A percentile compares a stretch with the other conserved stretches of the same genome.
Evolutionary conservation across 1,140 invertebrate species (phyloP).

Genomic region (Leptinotarsa lineolata): DNA sequence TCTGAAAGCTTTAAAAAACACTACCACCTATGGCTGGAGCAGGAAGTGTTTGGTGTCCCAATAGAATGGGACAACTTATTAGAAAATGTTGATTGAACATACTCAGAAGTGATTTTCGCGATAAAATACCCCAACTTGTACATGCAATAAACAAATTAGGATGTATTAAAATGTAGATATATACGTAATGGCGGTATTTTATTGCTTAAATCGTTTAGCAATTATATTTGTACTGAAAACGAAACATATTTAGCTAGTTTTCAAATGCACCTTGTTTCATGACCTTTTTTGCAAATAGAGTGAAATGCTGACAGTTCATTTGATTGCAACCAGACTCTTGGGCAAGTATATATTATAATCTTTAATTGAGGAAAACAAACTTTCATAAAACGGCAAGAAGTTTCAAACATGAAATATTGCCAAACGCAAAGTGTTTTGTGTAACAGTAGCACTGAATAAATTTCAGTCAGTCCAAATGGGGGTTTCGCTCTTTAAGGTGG

Average conservation of each 20-base stretch:
- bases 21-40: constrained; percentile 94
- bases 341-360: neutral
- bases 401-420: too few species aligned
- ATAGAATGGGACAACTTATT: constrained; percentile 76
- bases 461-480: neutral
- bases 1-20: constrained; percentile 96
- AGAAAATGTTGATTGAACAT: constrained; percentile 21
- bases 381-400: neutral
- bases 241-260: constrained; percentile 1
- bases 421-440: neutral
- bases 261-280: neutral
- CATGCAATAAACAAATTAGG: constrained; percentile 12
- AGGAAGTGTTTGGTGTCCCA: constrained; percentile 90
- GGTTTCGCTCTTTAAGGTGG: too few species aligned
- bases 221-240: constrained; percentile 1
- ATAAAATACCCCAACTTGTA: constrained; percentile 16
- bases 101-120: constrained; percentile 7
- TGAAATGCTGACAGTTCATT: neutral
- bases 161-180: constrained; percentile 7
- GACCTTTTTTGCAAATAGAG: neutral
- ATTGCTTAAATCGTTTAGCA: neutral
- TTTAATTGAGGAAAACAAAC: constrained; percentile 1
- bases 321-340: neutral
- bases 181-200: neutral
- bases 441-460: neutral